Conservation (phyloP, 2,888 invertebrate genomes). For the Agrotis segetum region DNA sequence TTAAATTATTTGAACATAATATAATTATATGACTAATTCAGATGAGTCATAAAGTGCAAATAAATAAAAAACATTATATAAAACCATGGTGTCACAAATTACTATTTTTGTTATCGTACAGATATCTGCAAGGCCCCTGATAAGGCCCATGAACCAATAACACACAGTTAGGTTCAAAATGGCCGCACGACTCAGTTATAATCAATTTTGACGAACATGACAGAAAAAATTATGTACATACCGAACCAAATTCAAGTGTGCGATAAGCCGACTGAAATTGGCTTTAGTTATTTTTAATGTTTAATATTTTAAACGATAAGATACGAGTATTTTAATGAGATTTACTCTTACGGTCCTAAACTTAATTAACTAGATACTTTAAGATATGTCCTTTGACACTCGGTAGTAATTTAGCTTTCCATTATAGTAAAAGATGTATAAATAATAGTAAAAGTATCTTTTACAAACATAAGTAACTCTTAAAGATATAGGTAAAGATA, state of each 20-base stretch:
- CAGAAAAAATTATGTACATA: no score
- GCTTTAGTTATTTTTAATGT: background rate
- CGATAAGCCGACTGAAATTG: background rate
- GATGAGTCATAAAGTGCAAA: background rate
- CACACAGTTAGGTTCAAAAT: constrained; percentile 5
- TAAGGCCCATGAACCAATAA: constrained; percentile 16
- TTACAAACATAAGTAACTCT: background rate
- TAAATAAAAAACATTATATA: constrained; percentile 2
- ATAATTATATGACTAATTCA: background rate
- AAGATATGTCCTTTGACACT: background rate
- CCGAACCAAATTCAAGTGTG: background rate
- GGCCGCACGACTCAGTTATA: background rate
- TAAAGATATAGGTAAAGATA: no score
- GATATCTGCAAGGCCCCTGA: constrained; percentile 30
- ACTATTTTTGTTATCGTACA: constrained; percentile 13
- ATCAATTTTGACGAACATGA: constrained; percentile 14
- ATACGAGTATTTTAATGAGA: no score
- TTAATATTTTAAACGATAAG: background rate
- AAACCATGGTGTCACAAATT: constrained; percentile 2
- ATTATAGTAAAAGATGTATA: background rate
- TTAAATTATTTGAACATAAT: background rate
- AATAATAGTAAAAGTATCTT: background rate
- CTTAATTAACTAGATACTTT: background rate
- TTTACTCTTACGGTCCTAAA: background rate
- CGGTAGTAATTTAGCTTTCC: background rate